phyloP scores from a whole-genome alignment of 1,140 invertebrate genomes.

The Aphaenogaster floridana region DNA sequence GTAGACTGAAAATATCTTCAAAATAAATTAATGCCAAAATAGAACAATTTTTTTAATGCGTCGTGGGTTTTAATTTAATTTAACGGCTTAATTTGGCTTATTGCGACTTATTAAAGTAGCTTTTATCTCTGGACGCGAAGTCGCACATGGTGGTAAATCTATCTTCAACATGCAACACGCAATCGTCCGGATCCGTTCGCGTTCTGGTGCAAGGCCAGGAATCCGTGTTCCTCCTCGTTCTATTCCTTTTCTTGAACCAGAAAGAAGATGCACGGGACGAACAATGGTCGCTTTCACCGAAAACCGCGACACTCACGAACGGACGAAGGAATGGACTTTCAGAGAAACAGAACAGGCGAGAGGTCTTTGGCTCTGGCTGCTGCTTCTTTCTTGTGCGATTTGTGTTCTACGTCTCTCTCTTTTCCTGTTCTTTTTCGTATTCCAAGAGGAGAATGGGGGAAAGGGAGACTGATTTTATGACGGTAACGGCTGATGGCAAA shows the following conservation, averaged over 20 bases:
- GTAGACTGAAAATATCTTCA: neutral
- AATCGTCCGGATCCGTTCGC: neutral
- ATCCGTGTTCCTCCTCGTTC: neutral
- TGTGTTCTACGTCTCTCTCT: neutral
- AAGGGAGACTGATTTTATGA: slow-evolving; percentile 3
- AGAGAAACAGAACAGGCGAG: neutral
- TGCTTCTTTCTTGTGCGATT: slow-evolving; percentile 14
- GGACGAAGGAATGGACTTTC: slow-evolving; percentile 5
- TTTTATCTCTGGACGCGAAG: neutral
- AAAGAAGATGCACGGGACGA: slow-evolving; percentile 32
- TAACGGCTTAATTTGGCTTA: neutral
- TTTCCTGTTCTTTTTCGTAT: neutral
- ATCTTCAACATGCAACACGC: neutral
- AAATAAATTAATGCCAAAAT: neutral
- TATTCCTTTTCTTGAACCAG: slow-evolving; percentile 8
- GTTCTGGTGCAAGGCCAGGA: slow-evolving; percentile 34
- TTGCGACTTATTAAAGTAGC: neutral
- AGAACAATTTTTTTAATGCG: neutral
- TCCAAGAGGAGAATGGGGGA: neutral
- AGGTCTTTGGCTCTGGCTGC: slow-evolving; percentile 72
- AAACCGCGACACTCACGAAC: slow-evolving; percentile 60
- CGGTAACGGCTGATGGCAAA: slow-evolving; percentile 1
- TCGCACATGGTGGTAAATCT: slow-evolving; percentile 1
- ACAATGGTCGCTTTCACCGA: slow-evolving; percentile 74
- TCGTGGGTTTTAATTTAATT: neutral